Conservation (phyloP, 2,888 invertebrate genomes). For the Chrysolina oricalcia region DNA sequence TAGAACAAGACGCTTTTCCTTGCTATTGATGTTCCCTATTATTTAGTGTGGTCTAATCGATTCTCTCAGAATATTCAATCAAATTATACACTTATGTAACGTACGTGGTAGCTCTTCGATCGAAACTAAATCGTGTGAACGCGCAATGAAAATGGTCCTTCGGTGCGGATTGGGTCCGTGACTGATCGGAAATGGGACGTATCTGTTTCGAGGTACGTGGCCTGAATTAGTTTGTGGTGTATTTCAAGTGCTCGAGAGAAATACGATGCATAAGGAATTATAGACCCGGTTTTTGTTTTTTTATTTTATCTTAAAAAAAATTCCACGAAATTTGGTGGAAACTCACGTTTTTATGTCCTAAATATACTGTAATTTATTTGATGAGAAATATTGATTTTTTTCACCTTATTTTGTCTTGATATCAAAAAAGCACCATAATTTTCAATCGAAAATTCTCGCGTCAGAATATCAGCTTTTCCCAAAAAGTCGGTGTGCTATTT, state of each 20-base stretch:
- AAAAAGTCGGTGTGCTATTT: too few species aligned
- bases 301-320: too few species aligned
- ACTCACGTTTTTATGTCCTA: too few species aligned
- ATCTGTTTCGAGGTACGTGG: background rate
- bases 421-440: too few species aligned
- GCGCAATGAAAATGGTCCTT: conserved; percentile 22
- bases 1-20: conserved; percentile 29
- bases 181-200: conserved; percentile 28
- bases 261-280: background rate
- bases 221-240: background rate
- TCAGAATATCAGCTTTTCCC: too few species aligned
- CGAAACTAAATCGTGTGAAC: conserved; percentile 40
- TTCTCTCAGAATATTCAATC: conserved; percentile 34
- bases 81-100: conserved; percentile 36
- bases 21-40: conserved; percentile 23
- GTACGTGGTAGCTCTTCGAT: conserved; percentile 22
- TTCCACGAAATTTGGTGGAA: too few species aligned
- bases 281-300: too few species aligned
- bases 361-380: too few species aligned
- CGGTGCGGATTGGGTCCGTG: conserved; percentile 24
- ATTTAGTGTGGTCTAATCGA: conserved; percentile 32
- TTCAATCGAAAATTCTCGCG: too few species aligned
- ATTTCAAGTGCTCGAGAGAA: conserved; percentile 16
- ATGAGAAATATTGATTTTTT: too few species aligned
- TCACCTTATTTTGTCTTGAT: too few species aligned